A percentile compares a stretch with the other conserved stretches of the same genome.
phyloP scores from a whole-genome alignment of 2,888 invertebrate species.

The Microctonus aethiopoides region DNA sequence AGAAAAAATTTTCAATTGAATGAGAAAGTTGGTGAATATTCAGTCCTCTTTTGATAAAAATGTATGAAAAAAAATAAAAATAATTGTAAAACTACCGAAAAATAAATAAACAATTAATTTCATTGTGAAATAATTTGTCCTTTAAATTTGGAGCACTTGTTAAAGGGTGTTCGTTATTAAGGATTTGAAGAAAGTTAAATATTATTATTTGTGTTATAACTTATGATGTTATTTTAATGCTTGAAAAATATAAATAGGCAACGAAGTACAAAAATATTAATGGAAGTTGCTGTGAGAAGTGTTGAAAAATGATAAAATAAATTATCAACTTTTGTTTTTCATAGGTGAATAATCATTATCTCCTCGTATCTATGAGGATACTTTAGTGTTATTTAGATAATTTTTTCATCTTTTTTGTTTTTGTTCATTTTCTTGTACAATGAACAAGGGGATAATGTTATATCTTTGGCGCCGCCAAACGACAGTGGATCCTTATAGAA shows the following conservation, averaged over 20 bases:
- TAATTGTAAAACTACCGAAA: conserved; percentile 26
- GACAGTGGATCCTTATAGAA: no score
- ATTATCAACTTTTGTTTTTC: conserved; percentile 1
- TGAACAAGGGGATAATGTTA: no score
- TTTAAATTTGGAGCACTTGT: neutral
- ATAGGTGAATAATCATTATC: conserved; percentile 19
- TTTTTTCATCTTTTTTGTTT: neutral
- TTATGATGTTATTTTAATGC: conserved; percentile 47
- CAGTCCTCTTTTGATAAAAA: conserved; percentile 16
- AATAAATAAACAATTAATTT: conserved; percentile 26
- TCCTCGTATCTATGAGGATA: neutral
- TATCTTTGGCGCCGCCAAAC: no score
- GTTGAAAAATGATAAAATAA: conserved; percentile 34
- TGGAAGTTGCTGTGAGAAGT: conserved; percentile 44
- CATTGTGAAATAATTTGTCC: conserved; percentile 10
- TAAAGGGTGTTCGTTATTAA: neutral
- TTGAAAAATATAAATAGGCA: conserved; percentile 56
- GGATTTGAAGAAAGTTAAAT: conserved; percentile 15
- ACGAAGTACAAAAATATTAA: conserved; percentile 58
- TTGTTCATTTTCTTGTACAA: neutral
- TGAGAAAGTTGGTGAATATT: neutral
- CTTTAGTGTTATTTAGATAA: neutral
- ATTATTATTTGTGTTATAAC: conserved; percentile 30
- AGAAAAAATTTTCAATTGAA: neutral
- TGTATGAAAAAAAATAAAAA: conserved; percentile 14